Conservation (phyloP, 2,888 invertebrate species). For the Microplitis manilae region DNA sequence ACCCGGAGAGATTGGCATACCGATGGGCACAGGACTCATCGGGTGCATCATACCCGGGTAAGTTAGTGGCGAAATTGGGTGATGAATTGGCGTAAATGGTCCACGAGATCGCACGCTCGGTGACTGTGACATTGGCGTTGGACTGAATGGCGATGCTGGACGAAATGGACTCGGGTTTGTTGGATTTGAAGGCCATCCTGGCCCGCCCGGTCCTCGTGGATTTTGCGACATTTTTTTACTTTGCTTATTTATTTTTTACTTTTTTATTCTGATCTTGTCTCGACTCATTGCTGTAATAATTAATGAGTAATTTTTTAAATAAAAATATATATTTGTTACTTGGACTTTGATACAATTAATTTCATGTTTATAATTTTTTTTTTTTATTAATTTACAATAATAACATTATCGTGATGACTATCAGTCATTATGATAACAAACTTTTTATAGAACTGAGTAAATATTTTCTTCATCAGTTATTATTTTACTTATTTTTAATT, state of each 20-base stretch:
- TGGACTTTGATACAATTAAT: no score
- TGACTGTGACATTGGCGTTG: conserved; percentile 72
- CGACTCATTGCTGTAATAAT: neutral
- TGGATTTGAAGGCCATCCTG: conserved; percentile 72
- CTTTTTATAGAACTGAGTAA: no score
- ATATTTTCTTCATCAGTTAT: no score
- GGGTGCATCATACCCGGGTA: conserved; percentile 70
- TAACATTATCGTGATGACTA: no score
- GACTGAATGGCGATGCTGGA: conserved; percentile 83
- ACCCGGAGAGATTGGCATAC: conserved; percentile 80
- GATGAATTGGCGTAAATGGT: conserved; percentile 52
- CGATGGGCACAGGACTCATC: conserved; percentile 74
- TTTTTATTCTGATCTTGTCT: neutral
- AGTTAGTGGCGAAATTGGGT: conserved; percentile 74
- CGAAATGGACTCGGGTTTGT: conserved; percentile 80
- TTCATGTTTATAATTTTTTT: no score
- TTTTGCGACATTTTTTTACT: conserved; percentile 62
- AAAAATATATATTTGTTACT: no score
- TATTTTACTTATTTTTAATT: no score
- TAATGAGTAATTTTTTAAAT: neutral
- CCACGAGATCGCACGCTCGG: conserved; percentile 54
- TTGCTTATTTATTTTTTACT: conserved; percentile 38
- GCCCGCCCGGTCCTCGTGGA: conserved; percentile 52
- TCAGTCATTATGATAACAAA: no score
- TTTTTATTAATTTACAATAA: no score